Evolutionary conservation across 2,113 vertebrate species (phyloP), one percentile per base, ranked within the genome.

Genomic region (Prunella himalayana): DNA sequence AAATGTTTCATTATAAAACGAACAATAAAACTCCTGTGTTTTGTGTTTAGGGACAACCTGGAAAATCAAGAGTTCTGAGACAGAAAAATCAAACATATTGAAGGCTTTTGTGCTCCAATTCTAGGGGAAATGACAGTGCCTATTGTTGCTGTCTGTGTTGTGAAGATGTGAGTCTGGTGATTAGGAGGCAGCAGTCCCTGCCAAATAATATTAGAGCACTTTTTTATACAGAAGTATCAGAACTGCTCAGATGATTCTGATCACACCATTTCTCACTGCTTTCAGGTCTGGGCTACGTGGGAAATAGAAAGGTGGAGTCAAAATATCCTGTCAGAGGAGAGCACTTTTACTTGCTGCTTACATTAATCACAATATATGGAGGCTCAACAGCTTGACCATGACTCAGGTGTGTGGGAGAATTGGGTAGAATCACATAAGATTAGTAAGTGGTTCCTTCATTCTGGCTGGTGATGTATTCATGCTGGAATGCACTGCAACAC

Each of bases 301-400:
- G 37, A 87, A 44, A 79, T 39, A 22, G 7, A 63, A 10, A 82
- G 39, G 30, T 30, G n/a, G 51, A 86, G 13, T 65, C 47, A 79
- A 57, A 91, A 70, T 50, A 56, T 44, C 42, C 18, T 72, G 31
- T 24, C 15, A 47, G 30, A 64, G 44, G 54, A 45, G 51, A 72
- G 41, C 7, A 45, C 53, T 66, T 85, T 53, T 31, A 20, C 20
- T 82, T 79, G 39, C 49, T 60, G 3, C 72, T 90, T 59, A 10
- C 2, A 27, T 66, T 88, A 64, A 75, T 91, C 41, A 60, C 61
- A 82, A 35, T 61, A 15, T 23, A 22, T 50, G 90, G 91, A 80
- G 75, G 63, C 45, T 95, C 83, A 96, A 41, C 71, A 90, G 81
- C 78, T 93, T 96, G 86, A 91, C 83, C 86, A 11, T 91, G 94